A percentile compares a stretch with the other conserved stretches of the same genome.
Conservation (phyloP, 2,113 vertebrate species). For the Synodontis membranacea region DNA sequence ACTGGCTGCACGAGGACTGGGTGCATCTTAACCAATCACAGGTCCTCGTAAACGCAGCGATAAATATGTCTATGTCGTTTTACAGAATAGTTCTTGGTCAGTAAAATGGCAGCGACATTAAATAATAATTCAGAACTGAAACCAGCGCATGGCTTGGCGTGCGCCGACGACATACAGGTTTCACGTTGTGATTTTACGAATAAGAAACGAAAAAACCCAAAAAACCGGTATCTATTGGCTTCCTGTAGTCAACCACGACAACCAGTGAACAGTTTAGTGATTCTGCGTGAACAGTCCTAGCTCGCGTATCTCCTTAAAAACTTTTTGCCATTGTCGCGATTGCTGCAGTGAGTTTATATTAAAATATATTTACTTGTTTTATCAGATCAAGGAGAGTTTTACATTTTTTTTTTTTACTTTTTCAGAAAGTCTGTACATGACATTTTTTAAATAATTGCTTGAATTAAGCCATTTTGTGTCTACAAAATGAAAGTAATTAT, state of each 20-base stretch:
- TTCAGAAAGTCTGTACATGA: neutral
- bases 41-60: neutral
- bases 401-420: neutral
- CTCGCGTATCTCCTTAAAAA: neutral
- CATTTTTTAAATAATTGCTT: neutral
- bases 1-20: neutral
- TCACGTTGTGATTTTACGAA: neutral
- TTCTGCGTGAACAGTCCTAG: neutral
- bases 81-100: neutral
- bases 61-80: neutral
- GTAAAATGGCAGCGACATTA: neutral
- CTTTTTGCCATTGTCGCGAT: neutral
- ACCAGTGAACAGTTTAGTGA: neutral
- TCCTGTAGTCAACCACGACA: neutral
- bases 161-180: neutral
- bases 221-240: neutral
- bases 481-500: neutral
- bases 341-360: neutral
- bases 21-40: slow-evolving; percentile 19
- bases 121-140: slow-evolving; percentile 9
- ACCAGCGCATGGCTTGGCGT: neutral
- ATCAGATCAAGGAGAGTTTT: neutral
- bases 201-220: too few relatives aligned
- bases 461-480: neutral
- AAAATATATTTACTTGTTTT: neutral